phyloP scores from a whole-genome alignment of 2,888 invertebrate species.

The Crossocerus cetratus region DNA sequence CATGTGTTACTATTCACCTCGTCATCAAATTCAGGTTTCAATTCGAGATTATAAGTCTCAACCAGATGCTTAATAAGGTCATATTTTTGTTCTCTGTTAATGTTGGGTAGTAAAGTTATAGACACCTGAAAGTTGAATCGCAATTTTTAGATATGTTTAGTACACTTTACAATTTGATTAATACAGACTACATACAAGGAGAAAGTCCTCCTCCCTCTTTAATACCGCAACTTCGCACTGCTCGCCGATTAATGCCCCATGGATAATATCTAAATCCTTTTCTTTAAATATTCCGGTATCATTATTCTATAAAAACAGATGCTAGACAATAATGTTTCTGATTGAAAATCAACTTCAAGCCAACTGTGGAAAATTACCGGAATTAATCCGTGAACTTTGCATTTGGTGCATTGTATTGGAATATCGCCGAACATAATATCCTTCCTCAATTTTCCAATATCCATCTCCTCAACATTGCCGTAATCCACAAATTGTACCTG shows the following conservation, averaged over 20 bases:
- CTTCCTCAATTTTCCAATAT: slow-evolving; percentile 80
- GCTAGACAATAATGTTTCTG: neutral
- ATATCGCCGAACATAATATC: slow-evolving; percentile 82
- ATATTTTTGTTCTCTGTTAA: slow-evolving; percentile 9
- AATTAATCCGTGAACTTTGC: slow-evolving; percentile 79
- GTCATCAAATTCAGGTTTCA: slow-evolving; percentile 22
- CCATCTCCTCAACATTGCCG: slow-evolving; percentile 86
- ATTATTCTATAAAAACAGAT: slow-evolving; percentile 20
- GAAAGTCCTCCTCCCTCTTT: slow-evolving; percentile 58
- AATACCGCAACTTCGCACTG: slow-evolving; percentile 78
- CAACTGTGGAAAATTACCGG: slow-evolving; percentile 72
- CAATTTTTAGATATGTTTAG: neutral
- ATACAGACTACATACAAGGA: slow-evolving; percentile 57
- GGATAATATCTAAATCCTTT: slow-evolving; percentile 81
- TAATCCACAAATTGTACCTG: slow-evolving; percentile 87
- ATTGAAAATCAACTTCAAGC: neutral
- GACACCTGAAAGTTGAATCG: slow-evolving; percentile 45
- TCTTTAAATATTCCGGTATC: slow-evolving; percentile 77
- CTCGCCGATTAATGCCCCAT: slow-evolving; percentile 80
- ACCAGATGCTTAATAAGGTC: slow-evolving; percentile 42
- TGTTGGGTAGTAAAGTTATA: slow-evolving; percentile 37
- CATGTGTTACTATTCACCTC: neutral
- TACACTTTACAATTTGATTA: neutral
- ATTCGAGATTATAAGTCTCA: slow-evolving; percentile 22
- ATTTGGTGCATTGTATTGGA: slow-evolving; percentile 83